Evolutionary conservation across 2,888 invertebrate species (phyloP), one percentile per base, ranked within the genome.

Genomic region (Agriopis aurantiaria): DNA sequence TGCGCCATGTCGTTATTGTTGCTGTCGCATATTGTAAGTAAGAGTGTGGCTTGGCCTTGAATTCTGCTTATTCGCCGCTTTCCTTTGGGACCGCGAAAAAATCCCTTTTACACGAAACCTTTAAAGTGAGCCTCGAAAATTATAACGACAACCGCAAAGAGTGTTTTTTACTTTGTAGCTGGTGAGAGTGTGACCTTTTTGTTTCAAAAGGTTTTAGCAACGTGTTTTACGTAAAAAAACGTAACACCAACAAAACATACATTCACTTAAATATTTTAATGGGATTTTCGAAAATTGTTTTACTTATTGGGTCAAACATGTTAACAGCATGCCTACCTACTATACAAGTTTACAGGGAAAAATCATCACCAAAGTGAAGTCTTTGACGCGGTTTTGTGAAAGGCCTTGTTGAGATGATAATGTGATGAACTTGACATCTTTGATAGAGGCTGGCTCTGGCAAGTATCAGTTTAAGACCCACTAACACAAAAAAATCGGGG

Each of bases 41-140:
- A 53, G 23, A 8, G 14, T 45, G 3, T 40, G 12, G 51, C 17
- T 51, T 58, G 56, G 48, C 65, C 69, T 65, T 69, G 65, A 69
- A 65, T 65, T 40, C n/a, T 56, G 61, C 61, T 65, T 57, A 65
- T 65, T 69, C 65, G 65, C 57, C 52, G 61, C 60, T 65, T 69
- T 61, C 69, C 69, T 65, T 61, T 65, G 69, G 69, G 69, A 65
- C 69, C 61, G 55, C 64, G 17, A 69, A 69, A 69, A 68, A 69
- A 69, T 52, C 61, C 61, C 46, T 69, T 69, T 65, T 68, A 68
- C 69, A 55, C 56, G 65, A 65, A 64, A 65, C 69, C 69, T 65
- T 56, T 61, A 69, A 69, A 65, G 65, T 65, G 57, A 65, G 65
- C 51, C 56, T 65, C 65, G 51, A 65, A 69, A 65, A 69, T 69